Percentiles rank a stretch among this genome's conserved stretches.
phyloP scores from a whole-genome alignment of 2,888 invertebrate genomes.

The Odontothrips loti region DNA sequence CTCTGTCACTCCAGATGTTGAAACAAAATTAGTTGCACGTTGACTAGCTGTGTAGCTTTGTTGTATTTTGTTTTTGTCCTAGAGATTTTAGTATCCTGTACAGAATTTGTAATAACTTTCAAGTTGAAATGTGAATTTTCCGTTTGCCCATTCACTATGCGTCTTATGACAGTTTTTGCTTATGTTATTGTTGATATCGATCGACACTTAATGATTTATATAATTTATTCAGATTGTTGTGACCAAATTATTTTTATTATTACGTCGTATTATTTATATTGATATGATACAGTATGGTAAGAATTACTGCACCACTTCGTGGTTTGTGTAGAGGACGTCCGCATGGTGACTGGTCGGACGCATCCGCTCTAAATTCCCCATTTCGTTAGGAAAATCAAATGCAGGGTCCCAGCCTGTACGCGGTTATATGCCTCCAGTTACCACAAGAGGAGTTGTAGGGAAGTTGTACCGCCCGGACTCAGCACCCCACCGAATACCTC shows the following conservation, averaged over 20 bases:
- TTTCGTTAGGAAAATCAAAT: not conserved
- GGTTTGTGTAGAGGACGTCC: not conserved
- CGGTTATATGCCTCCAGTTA: not conserved
- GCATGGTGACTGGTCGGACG: not conserved
- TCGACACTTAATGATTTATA: not conserved
- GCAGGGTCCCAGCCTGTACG: not conserved
- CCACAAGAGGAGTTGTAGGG: too few species aligned
- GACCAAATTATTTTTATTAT: not conserved
- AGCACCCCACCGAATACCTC: too few species aligned
- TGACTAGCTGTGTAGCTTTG: not conserved
- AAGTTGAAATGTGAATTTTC: not conserved
- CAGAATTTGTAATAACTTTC: not conserved
- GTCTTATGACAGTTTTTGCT: not conserved
- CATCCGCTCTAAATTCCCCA: not conserved
- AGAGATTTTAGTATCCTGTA: not conserved
- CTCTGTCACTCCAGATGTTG: not conserved
- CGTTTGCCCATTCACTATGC: not conserved
- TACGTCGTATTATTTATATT: too few species aligned
- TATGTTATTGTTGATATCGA: not conserved
- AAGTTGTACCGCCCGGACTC: too few species aligned
- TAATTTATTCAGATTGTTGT: conserved; percentile 11
- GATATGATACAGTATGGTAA: not conserved
- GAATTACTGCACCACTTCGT: not conserved
- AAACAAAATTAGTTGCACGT: not conserved
- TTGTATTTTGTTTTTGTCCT: not conserved